Evolutionary conservation across 2,113 vertebrate genomes (phyloP), one percentile per base, ranked within the genome.

Genomic region (Nerophis ophidion): DNA sequence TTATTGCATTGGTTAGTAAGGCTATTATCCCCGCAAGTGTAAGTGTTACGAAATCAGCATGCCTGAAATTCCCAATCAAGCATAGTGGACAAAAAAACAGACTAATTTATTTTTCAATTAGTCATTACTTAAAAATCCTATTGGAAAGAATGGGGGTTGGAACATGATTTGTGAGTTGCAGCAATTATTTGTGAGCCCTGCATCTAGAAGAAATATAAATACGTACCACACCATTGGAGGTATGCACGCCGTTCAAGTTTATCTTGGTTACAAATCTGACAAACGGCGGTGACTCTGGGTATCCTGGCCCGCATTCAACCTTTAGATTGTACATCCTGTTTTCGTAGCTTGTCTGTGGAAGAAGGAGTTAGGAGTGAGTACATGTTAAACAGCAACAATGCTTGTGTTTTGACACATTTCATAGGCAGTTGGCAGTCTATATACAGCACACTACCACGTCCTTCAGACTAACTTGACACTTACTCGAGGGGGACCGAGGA

Each of bases 261-360:
- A 98, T 96, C 92, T 98, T 99, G 76, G 97, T 96, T 90, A 99
- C 94, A 91, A 98, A 98, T 93, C 93, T 94, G 89, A 98, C 94
- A 89, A 93, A 95, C 56, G 95, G 96, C 61, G 96, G 93, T 56
- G 91, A 89, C 88, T 99, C 97, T 84, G 97, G 97, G 89, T 99
- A 99, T 86, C 93, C 94, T 86, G 94, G 94, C 77, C 97, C 97
- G 90, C 97, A 98, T 91, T 98, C 97, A 91, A 99, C 92, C 91
- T 96, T 95, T 91, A 99, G 92, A 91, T 96, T 99, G 92, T 99
- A 99, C 93, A 99, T 98, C 91, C 96, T 91, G 91, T 99, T 97
- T 92, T 99, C 97, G 84, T 95, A 99, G 89, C 95, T 97, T 54
- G 97, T 99, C 97, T 99, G 91, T 57, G 84, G 85, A 57, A 57